Evolutionary conservation across 2,888 invertebrate genomes (phyloP).

Genomic region (Dasysyrphus albostriatus): DNA sequence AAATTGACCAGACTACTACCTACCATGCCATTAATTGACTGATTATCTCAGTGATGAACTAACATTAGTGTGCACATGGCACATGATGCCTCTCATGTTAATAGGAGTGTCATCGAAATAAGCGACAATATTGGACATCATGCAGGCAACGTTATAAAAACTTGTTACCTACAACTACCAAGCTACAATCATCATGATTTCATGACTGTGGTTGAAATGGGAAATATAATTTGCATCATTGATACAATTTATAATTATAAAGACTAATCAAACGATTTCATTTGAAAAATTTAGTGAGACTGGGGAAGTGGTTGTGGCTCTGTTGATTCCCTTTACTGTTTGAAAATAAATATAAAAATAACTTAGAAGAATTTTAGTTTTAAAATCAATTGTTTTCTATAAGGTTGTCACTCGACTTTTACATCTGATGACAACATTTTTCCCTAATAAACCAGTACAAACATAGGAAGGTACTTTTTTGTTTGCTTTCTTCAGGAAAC

Average conservation of each 20-base stretch:
- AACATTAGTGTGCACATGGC: not conserved
- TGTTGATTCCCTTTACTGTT: not conserved
- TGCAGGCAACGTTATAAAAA: conserved; percentile 16
- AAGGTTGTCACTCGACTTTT: too few relatives aligned
- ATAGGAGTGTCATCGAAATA: conserved; percentile 5
- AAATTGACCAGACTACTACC: conserved; percentile 19
- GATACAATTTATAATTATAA: conserved; percentile 1
- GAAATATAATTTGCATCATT: conserved; percentile 3
- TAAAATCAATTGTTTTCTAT: too few relatives aligned
- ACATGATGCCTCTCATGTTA: conserved; percentile 10
- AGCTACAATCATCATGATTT: not conserved
- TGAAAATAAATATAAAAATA: too few relatives aligned
- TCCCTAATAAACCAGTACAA: too few relatives aligned
- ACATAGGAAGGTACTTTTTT: too few relatives aligned
- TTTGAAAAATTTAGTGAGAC: not conserved
- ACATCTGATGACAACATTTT: too few relatives aligned
- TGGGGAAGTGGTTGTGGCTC: too few relatives aligned
- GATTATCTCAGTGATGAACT: conserved; percentile 20
- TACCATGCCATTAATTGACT: conserved; percentile 6
- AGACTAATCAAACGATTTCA: not conserved
- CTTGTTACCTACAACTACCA: not conserved
- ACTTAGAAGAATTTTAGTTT: too few relatives aligned
- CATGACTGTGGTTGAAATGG: not conserved
- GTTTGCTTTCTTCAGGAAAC: too few relatives aligned
- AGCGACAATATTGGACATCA: conserved; percentile 13